Base-by-base conservation (phyloP, 2,113 vertebrate species). In the Nothocercus nigrocapillus region DNA sequence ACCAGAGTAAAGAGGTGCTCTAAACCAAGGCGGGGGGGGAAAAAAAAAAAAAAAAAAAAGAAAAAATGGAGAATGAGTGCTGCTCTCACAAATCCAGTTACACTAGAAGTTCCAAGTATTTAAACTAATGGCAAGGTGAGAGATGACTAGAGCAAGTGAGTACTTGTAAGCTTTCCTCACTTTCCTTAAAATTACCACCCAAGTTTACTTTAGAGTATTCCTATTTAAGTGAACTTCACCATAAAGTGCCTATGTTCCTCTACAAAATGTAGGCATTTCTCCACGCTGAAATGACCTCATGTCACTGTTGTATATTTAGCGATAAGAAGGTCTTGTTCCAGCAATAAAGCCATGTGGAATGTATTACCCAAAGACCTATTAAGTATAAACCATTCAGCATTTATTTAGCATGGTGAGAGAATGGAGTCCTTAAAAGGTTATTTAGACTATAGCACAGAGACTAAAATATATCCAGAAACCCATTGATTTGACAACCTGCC, bases 351-450 rank as follows among this genome's bases (percentile, higher is more conserved):
- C 77, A 91, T 90, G 63, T 82, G 89, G 89, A 88, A 94, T 49
- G 77, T 32, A 92, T 93, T 95, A 95, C 59, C 93, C 92, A n/a
- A 94, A 88, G 61, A 16, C 69, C 82, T 89, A 92, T 89, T 89
- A 96, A 94, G 53, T 64, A 78, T 28, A 91, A 80, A 94, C 74
- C 56, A 76, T 93, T 76, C 86, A 82, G 77, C 42, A 94, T 85
- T 89, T 94, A 92, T 93, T 97, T 94, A 82, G 78, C 90, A 80
- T 61, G 81, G 2, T 32, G 78, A 95, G 59, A 69, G 85, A 97
- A 85, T 28, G 27, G 56, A 95, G 78, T 76, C 95, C 95, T 96
- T 97, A 95, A 95, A 96, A 95, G 89, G 92, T 93, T 97, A 94
- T 94, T 96, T 83, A 91, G 88, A 84, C 44, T 86, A 62, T 40